phyloP scores from a whole-genome alignment of 2,888 invertebrate species.

The Micoletzkya japonica region DNA sequence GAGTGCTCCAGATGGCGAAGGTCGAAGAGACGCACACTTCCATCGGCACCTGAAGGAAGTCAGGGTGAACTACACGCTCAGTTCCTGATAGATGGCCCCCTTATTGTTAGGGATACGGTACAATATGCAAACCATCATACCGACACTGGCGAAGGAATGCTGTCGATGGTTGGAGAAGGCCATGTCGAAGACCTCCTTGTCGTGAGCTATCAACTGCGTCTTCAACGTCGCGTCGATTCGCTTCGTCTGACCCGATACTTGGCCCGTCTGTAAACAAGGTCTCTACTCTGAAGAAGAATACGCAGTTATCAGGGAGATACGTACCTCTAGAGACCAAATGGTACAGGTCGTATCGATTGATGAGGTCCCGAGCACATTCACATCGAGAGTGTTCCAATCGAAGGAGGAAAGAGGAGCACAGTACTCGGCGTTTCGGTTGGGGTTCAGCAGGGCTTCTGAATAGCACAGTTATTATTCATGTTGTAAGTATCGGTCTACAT shows the following conservation, averaged over 20 bases:
- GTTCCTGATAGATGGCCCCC: slow-evolving; percentile 1
- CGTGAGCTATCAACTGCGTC: slow-evolving; percentile 97
- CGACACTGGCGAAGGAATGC: slow-evolving; percentile 99
- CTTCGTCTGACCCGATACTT: slow-evolving; percentile 76
- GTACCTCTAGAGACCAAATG: slow-evolving; percentile 96
- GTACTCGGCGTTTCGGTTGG: slow-evolving; percentile 98
- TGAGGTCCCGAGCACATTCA: slow-evolving; percentile 94
- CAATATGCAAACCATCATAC: slow-evolving; percentile 61
- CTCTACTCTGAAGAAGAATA: not conserved
- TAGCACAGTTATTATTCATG: not conserved
- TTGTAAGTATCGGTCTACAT: not conserved
- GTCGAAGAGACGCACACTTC: slow-evolving; percentile 98
- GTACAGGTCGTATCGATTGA: slow-evolving; percentile 99
- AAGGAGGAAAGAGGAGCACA: slow-evolving; percentile 98
- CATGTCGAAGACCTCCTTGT: slow-evolving; percentile 95
- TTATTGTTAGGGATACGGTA: slow-evolving; percentile 10
- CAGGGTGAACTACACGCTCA: not conserved
- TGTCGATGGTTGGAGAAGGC: slow-evolving; percentile 96
- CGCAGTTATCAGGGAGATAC: not conserved
- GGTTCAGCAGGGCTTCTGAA: slow-evolving; percentile 87
- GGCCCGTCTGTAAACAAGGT: slow-evolving; percentile 67
- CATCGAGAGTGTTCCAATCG: slow-evolving; percentile 98
- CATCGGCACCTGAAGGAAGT: slow-evolving; percentile 78
- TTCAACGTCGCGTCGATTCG: slow-evolving; percentile 75
- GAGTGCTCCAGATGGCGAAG: slow-evolving; percentile 95